Evolutionary conservation across 2,888 invertebrate species (phyloP).

Genomic region (Clivina fossor): DNA sequence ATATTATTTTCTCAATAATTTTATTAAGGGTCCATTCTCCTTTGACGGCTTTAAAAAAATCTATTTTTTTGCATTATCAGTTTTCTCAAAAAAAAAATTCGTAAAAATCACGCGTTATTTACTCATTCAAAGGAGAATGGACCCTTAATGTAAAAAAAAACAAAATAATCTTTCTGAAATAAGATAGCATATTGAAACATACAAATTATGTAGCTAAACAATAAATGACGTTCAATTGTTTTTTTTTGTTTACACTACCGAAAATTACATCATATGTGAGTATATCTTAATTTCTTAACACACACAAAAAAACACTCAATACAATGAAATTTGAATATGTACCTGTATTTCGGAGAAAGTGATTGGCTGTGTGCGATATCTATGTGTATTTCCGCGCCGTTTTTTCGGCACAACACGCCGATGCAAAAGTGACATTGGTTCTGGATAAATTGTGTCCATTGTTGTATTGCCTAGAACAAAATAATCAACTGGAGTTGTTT

Average conservation of each 20-base stretch:
- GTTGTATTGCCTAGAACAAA: slow-evolving; percentile 23
- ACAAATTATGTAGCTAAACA: background rate
- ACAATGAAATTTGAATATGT: slow-evolving; percentile 27
- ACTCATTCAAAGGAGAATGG: background rate
- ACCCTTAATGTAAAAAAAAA: background rate
- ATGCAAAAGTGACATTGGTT: slow-evolving; percentile 64
- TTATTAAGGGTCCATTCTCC: no score
- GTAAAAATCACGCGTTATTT: no score
- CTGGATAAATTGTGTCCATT: slow-evolving; percentile 71
- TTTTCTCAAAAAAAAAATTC: no score
- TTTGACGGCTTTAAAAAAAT: no score
- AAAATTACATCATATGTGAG: background rate
- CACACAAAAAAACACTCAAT: slow-evolving; percentile 10
- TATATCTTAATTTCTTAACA: background rate
- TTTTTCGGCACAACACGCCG: slow-evolving; percentile 60
- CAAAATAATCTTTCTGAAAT: background rate
- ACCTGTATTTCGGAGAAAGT: slow-evolving; percentile 78
- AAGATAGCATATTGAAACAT: background rate
- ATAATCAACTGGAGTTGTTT: background rate
- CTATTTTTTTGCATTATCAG: no score
- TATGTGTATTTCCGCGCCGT: slow-evolving; percentile 54
- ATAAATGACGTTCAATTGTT: background rate
- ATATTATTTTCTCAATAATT: no score
- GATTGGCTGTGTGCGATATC: slow-evolving; percentile 70
- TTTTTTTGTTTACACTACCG: background rate